phyloP scores from a whole-genome alignment of 2,888 invertebrate genomes.

The Spisula solida region DNA sequence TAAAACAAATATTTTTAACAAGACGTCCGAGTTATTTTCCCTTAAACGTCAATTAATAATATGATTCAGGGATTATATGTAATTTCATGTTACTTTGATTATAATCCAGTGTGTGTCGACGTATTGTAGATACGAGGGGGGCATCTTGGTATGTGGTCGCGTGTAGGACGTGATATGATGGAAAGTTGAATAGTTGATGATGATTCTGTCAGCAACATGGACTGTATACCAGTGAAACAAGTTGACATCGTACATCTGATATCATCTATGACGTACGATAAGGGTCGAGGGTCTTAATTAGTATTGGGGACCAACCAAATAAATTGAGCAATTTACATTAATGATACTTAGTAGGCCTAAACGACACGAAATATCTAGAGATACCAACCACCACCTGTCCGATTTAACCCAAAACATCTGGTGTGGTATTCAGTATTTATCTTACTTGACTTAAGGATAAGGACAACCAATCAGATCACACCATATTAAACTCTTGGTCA shows the following conservation, averaged over 20 bases:
- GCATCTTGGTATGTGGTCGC: conserved; percentile 5
- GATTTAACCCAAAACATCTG: too few relatives aligned
- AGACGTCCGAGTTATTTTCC: not conserved
- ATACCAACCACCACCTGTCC: too few relatives aligned
- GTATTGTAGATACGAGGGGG: not conserved
- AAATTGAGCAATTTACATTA: not conserved
- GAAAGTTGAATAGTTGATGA: not conserved
- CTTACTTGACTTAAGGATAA: too few relatives aligned
- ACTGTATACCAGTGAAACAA: not conserved
- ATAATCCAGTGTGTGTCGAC: not conserved
- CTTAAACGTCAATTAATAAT: not conserved
- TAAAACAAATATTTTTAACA: conserved; percentile 18
- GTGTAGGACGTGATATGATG: not conserved
- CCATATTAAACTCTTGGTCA: too few relatives aligned
- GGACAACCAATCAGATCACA: too few relatives aligned
- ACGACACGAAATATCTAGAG: too few relatives aligned
- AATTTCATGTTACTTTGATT: not conserved
- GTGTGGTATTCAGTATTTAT: too few relatives aligned
- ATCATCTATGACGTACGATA: not conserved
- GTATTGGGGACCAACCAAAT: not conserved
- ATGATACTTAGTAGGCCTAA: too few relatives aligned
- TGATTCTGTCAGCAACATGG: not conserved
- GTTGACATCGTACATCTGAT: not conserved
- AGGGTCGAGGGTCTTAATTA: not conserved
- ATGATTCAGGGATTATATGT: not conserved